Evolutionary conservation across 2,113 vertebrate species (phyloP).

Genomic region (Seriola rivoliana): DNA sequence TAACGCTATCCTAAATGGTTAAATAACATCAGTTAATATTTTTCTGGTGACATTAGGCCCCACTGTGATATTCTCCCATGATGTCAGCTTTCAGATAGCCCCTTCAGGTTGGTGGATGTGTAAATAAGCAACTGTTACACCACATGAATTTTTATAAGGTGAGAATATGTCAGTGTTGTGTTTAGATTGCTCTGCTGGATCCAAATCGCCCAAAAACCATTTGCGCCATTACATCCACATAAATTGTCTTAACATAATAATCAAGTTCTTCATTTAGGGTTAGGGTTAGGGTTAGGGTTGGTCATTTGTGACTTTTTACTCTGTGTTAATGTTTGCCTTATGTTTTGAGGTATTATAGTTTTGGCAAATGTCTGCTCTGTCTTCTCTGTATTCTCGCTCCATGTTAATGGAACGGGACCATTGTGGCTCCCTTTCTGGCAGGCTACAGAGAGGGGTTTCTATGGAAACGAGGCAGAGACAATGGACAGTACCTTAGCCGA

Average conservation of each 20-base stretch:
- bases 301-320: neutral
- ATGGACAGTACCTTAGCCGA: conserved; percentile 92
- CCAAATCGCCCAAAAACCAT: neutral
- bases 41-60: no score
- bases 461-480: conserved; percentile 96
- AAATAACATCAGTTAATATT: no score
- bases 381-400: conserved; percentile 3
- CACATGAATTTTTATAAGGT: no score
- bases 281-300: no score
- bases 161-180: no score
- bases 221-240: neutral
- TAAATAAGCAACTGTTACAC: no score
- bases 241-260: no score
- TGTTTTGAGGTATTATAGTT: neutral
- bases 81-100: no score
- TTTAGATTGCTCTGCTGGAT: neutral
- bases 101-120: no score
- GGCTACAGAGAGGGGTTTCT: conserved; percentile 96
- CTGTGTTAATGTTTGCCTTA: neutral
- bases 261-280: no score
- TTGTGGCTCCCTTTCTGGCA: conserved; percentile 62
- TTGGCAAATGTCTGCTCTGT: conserved; percentile 1
- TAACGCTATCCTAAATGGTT: no score
- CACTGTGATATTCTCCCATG: no score
- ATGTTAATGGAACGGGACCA: conserved; percentile 5